Evolutionary conservation across 2,113 vertebrate species (phyloP), one percentile per base, ranked within the genome.

Genomic region (Aphyosemion australe): DNA sequence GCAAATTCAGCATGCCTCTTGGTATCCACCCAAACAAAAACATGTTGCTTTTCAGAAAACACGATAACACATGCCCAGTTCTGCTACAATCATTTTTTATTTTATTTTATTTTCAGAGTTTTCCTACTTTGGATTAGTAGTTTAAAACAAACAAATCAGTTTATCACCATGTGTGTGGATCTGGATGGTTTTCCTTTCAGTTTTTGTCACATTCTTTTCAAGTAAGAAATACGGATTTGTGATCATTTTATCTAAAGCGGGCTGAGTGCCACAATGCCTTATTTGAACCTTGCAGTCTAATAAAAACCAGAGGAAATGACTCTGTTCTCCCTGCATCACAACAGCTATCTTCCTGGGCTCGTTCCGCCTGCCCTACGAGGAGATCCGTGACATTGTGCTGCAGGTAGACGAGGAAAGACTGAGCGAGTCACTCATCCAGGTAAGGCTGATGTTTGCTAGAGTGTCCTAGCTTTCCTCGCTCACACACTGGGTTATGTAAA

Each of bases 271-370:
- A 77, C 80, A 82, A 83, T 73, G 65, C 65, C 46, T 84, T 67
- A 8, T 69, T 77, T 88, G 74, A 90, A 84, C 69, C 72, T 74
- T 7, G 63, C 43, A 39, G 78, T 84, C 71, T 84, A 73, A 85
- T 83, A 75, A 70, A 79, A 82, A 81, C 61, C 19, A 52, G 56
- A 84, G 74, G 79, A 87, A 89, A 89, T 91, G 69, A 90, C 81
- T 87, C 74, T 82, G 39, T 72, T 89, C 55, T 82, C 76, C 84
- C 92, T 94, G 84, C 70, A 65, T 89, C 82, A 76, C 60, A 79
- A 90, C 92, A 99, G 97, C 97, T 76, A 99, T 99, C 91, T 99
- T 99, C 90, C 86, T 99, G 82, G 96, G 97, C 81, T 99, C 97
- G 61, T 97, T 97, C 85, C 96, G 97, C 70, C 94, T 99, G 94